Base-by-base conservation (phyloP, 2,113 vertebrate genomes). In the Nesospiza acunhae region DNA sequence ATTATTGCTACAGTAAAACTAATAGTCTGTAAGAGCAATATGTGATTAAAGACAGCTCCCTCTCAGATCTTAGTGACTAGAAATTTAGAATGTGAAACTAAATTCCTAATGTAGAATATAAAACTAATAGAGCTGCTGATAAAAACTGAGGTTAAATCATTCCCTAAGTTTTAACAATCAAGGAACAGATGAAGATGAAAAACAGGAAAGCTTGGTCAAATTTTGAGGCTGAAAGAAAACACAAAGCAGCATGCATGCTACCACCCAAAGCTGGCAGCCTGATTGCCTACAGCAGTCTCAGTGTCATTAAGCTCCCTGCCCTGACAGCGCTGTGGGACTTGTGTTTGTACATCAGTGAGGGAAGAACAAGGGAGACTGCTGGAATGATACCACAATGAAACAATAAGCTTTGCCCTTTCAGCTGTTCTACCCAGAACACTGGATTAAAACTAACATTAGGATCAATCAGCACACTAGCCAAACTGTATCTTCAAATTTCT, bases 1-100 rank as follows among this genome's bases (percentile, higher is more conserved):
- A 85, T 95, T 96, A 96, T 80, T 93, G 84, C 81, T 84, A 69
- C 67, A 85, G 46, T 94, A 94, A 94, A 94, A 87, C 73, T 84
- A 94, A 92, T 79, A 91, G 77, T 64, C 70, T 82, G 46, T 91
- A 69, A 46, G 70, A 69, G 55, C 50, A 82, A n/a, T 46, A 73
- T n/a, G 55, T 69, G 46, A 69, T 85, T 94, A 91, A 85, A 82
- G 53, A 82, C 58, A 39, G 58, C 19, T 49, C 47, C 70, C 22
- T 67, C 47, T 87, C 66, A 69, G 33, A 69, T 31, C 49, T 55
- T 39, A 76, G 74, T 44, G 85, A 68, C 44, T 56, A 76, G 46
- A 42, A 89, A 85, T 79, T 69, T 52, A 64, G 37, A 90, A 63
- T 10, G 17, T 60, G 49, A 84, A 93, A 86, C 19, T 74, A 49